Evolutionary conservation across 2,797 vertebrate species (phyloP).

Genomic region (Enteromius thamalakanensis): DNA sequence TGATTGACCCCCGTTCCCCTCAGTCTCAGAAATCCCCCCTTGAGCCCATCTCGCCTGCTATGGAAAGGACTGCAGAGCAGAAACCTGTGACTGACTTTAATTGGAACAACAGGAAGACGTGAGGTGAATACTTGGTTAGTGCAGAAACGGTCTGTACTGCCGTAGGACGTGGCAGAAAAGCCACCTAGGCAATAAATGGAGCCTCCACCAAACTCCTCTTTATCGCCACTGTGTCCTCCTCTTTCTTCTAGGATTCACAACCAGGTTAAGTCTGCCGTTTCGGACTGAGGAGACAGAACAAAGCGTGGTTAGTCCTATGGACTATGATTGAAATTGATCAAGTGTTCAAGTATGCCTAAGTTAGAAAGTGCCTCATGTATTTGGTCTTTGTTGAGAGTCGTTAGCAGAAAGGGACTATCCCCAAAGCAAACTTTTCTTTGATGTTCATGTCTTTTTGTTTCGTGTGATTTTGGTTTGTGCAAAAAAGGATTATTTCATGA

Average conservation of each 20-base stretch:
- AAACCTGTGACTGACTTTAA: constrained; percentile 85
- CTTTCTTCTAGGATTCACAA: constrained; percentile 63
- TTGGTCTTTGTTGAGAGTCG: constrained; percentile 71
- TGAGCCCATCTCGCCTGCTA: constrained; percentile 85
- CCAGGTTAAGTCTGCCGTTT: constrained; percentile 60
- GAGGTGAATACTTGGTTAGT: constrained; percentile 62
- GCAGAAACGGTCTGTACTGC: constrained; percentile 73
- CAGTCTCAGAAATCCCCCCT: constrained; percentile 93
- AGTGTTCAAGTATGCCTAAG: constrained; percentile 68
- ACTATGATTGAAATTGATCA: constrained; percentile 72
- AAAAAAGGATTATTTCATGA: constrained; percentile 66
- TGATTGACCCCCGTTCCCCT: constrained; percentile 90
- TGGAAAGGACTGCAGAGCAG: constrained; percentile 86
- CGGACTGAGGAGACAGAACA: constrained; percentile 61
- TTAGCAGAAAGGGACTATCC: constrained; percentile 68
- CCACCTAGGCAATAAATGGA: constrained; percentile 29
- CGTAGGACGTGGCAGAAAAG: constrained; percentile 61
- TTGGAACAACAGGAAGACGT: constrained; percentile 93
- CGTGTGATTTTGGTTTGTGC: constrained; percentile 67
- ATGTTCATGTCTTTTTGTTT: constrained; percentile 54
- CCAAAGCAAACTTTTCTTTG: constrained; percentile 65
- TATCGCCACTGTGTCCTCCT: constrained; percentile 16
- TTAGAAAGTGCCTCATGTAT: constrained; percentile 81
- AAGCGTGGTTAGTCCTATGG: constrained; percentile 80
- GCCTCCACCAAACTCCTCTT: constrained; percentile 64